Evolutionary conservation across 2,113 vertebrate species (phyloP), one percentile per base, ranked within the genome.

Genomic region (Aphyosemion australe): DNA sequence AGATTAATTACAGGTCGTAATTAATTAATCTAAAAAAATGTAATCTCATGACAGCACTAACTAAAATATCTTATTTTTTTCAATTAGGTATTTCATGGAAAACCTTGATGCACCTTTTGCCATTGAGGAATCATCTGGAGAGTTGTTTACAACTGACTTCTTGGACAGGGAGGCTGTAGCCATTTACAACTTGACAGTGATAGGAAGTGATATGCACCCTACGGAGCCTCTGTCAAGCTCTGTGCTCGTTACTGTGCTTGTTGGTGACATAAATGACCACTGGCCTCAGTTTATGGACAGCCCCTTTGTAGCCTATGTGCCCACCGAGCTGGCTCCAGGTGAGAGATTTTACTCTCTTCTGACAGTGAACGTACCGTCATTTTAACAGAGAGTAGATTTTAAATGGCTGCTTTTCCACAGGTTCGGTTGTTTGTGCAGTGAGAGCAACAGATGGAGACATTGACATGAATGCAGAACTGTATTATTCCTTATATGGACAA

Each of bases 191-290:
- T 10, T 93, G 63, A 85, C 66, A 18, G 85, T 93, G 54, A 76
- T 84, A 37, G 88, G 77, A 3, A 83, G 55, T 34, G 92, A 93
- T 56, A 68, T 72, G 26, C 71, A 91, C 76, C 70, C 86, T 1
- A 82, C 75, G 12, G 52, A 72, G 53, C 84, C 88, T 63, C 75
- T 92, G 11, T 90, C 90, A 34, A 91, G 70, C 79, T 90, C 89
- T 20, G 82, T 87, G 53, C 64, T 79, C 20, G 85, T 94, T 15
- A 83, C 61, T 18, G 87, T 94, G 19, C 81, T 80, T 5, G 74
- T 94, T 55, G 83, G 64, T 37, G 93, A 93, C 71, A 77, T 91
- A 39, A 94, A 94, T 39, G 92, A 94, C 74, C 75, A 91, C 65
- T 70, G 82, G 67, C 93, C 93, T 1, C 78, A 85, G 61, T 92